Evolutionary conservation across 2,113 vertebrate genomes (phyloP), one percentile per base, ranked within the genome.

Genomic region (Entosphenus tridentatus): DNA sequence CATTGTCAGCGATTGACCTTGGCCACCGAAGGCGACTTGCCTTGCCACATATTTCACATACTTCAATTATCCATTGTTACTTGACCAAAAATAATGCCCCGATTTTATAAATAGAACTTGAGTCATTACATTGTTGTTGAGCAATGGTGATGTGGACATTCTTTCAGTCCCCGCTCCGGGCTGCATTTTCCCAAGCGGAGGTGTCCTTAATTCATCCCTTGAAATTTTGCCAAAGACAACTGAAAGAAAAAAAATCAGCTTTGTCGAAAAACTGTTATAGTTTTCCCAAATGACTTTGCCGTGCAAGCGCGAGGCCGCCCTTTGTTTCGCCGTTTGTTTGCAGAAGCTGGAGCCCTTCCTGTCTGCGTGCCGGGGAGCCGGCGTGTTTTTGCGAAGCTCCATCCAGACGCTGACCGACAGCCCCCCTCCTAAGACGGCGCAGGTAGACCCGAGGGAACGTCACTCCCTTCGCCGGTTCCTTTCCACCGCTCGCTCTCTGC

Each of bases 321-420:
- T 57, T 11, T 55, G 12, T 10, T 18, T 55, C 57, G 65, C 11
- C 13, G 62, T 16, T 16, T 21, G 68, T 10, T 39, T 68, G 55
- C 73, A 97, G 92, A 83, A 83, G 57, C 75, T 88, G 75, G 87
- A 96, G 76, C 81, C 81, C 72, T 76, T 97, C 71, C 78, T 77
- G 57, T 78, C 74, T 70, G 81, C 78, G 72, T 97, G 87, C 73
- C 77, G 79, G 1, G 76, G 77, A 8, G 83, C 83, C 68, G 78
- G 82, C 70, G 71, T 72, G 62, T 82, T 92, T 72, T 85, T 97
- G 58, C 81, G 81, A 72, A 80, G 76, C 69, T 81, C 81, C 72
- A 84, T 93, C 59, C 71, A 77, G 70, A 75, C 70, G 68, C 74
- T 91, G 78, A 78, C 86, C 74, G 70, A 73, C 57, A 72, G 76